Evolutionary conservation across 2,113 vertebrate species (phyloP).

Genomic region (Tachysurus fulvidraco): DNA sequence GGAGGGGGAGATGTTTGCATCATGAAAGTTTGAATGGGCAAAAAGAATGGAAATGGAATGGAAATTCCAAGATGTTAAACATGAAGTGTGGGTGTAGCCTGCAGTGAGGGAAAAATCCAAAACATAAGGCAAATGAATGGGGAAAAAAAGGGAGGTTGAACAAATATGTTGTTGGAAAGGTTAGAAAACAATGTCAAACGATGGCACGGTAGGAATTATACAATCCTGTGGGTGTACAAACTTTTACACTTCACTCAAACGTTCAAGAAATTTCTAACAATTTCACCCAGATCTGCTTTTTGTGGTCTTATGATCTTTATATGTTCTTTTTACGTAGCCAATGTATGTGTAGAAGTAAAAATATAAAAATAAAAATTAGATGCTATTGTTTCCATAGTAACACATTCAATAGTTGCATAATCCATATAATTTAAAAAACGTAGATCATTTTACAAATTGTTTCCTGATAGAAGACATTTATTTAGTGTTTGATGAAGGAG

Average conservation of each 20-base stretch:
- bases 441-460: neutral
- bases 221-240: neutral
- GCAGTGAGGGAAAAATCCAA: neutral
- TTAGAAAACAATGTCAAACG: neutral
- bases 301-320: neutral
- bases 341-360: neutral
- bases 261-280: neutral
- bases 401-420: neutral
- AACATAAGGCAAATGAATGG: neutral
- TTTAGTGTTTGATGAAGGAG: no score
- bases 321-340: neutral
- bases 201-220: neutral
- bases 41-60: neutral
- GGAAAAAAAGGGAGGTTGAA: no score
- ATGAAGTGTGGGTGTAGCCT: neutral
- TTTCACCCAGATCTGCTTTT: neutral
- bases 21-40: neutral
- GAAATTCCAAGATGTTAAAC: constrained; percentile 9
- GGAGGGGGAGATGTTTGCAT: neutral
- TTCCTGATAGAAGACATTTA: no score
- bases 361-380: no score
- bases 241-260: neutral
- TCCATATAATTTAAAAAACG: neutral
- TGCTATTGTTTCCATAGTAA: neutral
- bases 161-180: no score